These are phyloP conservation scores for Antigone vipio DNA, from an alignment of 2,113 vertebrate species.

Conservation along the genomic window DNA sequence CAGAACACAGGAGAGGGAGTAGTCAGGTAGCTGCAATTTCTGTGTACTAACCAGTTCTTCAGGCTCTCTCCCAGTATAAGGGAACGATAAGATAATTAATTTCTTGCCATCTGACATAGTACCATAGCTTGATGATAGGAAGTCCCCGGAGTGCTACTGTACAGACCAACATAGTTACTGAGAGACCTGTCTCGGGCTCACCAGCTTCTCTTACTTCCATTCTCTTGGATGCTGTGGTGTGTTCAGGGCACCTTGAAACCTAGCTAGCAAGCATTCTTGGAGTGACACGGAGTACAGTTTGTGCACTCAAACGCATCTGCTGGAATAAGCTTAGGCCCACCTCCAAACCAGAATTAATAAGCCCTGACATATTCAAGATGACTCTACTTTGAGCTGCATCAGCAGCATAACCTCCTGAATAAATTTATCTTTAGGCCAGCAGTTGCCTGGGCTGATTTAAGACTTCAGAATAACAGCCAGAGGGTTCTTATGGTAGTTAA, in stretches of 20 bases:
- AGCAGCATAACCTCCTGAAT: not conserved
- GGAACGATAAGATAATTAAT: not conserved
- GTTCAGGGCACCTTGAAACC: not conserved
- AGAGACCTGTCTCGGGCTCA: not conserved
- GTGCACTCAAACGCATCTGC: not conserved
- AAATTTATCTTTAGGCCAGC: not conserved
- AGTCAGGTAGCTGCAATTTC: not conserved
- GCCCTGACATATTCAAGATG: not conserved
- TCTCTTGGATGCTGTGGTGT: not conserved
- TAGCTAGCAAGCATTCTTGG: not conserved
- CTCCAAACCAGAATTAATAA: not conserved
- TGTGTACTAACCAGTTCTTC: not conserved
- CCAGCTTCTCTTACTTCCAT: not conserved
- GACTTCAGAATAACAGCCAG: not conserved
- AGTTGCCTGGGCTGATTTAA: not conserved
- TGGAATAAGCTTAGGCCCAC: not conserved
- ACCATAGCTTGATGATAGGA: not conserved
- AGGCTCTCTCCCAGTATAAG: not conserved
- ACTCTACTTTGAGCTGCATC: not conserved
- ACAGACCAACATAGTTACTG: not conserved
- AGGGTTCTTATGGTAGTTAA: not conserved
- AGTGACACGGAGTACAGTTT: not conserved
- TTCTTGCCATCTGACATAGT: not conserved
- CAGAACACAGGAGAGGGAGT: not conserved
- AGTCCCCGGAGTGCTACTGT: fast-evolving